Base-by-base conservation (phyloP, 2,888 invertebrate genomes). In the Macaria notata region DNA sequence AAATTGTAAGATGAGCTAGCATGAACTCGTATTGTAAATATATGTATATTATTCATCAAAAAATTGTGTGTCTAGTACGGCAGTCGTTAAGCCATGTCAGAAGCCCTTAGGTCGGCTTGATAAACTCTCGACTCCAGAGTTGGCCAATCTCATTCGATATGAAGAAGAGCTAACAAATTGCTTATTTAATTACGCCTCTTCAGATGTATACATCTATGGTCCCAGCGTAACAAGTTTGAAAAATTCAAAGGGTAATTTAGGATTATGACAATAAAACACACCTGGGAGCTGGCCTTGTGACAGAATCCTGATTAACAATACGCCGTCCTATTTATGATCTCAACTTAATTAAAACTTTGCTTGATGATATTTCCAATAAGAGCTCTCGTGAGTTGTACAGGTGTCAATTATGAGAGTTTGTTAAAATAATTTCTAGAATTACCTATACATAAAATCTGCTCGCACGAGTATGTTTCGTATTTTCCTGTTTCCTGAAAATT, bases 201-300 rank as follows among this genome's bases (percentile, higher is more conserved):
- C 19, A 19, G 19, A 19, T 19, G 1, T 19, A 19, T 19, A 19
- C 19, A 19, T 19, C 19, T 19, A 19, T 19, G 19, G 19, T 19
- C 19, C 19, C 19, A 49, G 29, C 31, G 56, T 60, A 62, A 70
- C 62, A 66, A 59, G 61, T 52, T 48, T 56, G 38, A 59, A 72
- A 75, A 71, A 74, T 75, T 76, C 68, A 71, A 72, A 73, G 63
- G 68, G 67, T 66, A 61, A 69, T 70, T 70, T 64, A 61, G 65
- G 49, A 52, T 52, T 53, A 49, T 56, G 55, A 59, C 50, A 57
- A 68, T 78, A 69, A 76, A 71, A 61, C 55, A 69, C 76, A 77
- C 76, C 73, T 75, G 75, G 64, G 59, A 7, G 46, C 44, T 42
- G 55, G 44, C 52, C 52, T 58, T 53, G 57, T 58, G 46, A 58